A percentile compares a stretch with the other conserved stretches of the same genome.
These are phyloP conservation scores for Bradypodion ventrale DNA, from an alignment of 2,797 vertebrate species.

Conservation along the genomic window DNA sequence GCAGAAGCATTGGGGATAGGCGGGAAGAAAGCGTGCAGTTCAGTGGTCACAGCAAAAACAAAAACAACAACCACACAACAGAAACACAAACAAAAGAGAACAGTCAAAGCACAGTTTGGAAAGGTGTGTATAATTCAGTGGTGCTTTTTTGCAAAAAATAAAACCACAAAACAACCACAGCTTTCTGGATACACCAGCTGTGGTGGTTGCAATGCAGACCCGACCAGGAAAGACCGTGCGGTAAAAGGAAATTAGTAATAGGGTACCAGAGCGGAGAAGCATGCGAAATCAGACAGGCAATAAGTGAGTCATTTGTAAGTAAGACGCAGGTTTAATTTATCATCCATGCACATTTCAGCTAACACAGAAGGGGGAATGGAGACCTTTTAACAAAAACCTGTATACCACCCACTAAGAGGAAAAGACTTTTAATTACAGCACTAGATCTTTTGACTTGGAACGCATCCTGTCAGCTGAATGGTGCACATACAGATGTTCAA, in stretches of 20 bases:
- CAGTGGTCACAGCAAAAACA: conserved; percentile 82
- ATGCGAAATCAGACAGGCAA: background rate
- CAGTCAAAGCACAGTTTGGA: conserved; percentile 57
- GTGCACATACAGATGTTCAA: no score
- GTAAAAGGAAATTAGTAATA: conserved; percentile 10
- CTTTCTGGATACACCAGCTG: background rate
- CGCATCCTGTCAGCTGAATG: no score
- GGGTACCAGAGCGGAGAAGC: background rate
- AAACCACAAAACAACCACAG: background rate
- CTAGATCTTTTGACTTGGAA: no score
- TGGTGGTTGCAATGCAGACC: rapidly evolving
- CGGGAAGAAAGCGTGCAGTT: conserved; percentile 87
- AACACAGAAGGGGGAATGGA: no score
- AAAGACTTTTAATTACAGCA: background rate
- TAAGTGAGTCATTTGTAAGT: background rate
- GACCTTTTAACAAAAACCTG: no score
- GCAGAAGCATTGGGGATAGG: conserved; percentile 94
- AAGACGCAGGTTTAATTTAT: background rate
- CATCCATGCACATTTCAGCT: background rate
- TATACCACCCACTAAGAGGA: no score
- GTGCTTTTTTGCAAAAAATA: background rate
- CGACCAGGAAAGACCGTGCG: background rate
- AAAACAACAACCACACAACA: conserved; percentile 45
- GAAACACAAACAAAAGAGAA: conserved; percentile 14
- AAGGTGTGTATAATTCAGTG: background rate